Percentiles rank a stretch among this genome's conserved stretches.
These are phyloP conservation scores for Pimephales promelas DNA, from an alignment of 2,113 vertebrate genomes.

Conservation along the genomic window DNA sequence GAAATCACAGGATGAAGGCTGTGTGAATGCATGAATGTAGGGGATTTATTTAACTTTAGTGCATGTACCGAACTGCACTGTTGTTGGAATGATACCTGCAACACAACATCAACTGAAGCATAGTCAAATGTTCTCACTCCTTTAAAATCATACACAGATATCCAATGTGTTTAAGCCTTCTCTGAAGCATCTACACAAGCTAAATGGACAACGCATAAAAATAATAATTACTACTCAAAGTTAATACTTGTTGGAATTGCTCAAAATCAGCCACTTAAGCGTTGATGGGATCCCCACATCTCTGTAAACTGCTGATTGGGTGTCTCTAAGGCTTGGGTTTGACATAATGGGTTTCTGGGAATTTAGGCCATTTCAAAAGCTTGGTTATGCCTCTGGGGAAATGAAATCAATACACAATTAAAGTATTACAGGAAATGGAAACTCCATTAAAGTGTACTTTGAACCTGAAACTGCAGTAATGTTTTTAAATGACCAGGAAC, in stretches of 20 bases:
- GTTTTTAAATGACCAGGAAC: constrained; percentile 9
- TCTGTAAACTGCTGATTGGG: constrained; percentile 31
- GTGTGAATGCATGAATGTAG: background rate
- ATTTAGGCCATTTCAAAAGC: constrained; percentile 46
- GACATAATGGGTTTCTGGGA: constrained; percentile 45
- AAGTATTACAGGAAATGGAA: constrained; percentile 37
- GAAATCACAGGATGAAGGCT: background rate
- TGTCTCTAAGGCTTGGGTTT: constrained; percentile 30
- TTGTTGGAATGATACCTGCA: background rate
- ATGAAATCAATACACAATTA: constrained; percentile 44
- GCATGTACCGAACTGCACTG: background rate
- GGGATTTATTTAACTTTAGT: background rate
- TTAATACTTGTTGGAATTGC: background rate
- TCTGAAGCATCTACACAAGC: background rate
- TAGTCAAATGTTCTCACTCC: background rate
- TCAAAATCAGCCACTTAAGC: constrained; percentile 31
- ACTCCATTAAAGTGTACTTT: constrained; percentile 31
- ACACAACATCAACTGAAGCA: background rate
- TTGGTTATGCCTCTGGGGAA: constrained; percentile 31
- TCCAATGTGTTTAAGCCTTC: background rate
- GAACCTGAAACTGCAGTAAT: constrained; percentile 12
- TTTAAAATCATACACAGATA: background rate
- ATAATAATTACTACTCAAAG: background rate
- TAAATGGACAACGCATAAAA: background rate
- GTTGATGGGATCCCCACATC: constrained; percentile 20